Base-by-base conservation (phyloP, 2,113 vertebrate species). In the Xenus cinereus region DNA sequence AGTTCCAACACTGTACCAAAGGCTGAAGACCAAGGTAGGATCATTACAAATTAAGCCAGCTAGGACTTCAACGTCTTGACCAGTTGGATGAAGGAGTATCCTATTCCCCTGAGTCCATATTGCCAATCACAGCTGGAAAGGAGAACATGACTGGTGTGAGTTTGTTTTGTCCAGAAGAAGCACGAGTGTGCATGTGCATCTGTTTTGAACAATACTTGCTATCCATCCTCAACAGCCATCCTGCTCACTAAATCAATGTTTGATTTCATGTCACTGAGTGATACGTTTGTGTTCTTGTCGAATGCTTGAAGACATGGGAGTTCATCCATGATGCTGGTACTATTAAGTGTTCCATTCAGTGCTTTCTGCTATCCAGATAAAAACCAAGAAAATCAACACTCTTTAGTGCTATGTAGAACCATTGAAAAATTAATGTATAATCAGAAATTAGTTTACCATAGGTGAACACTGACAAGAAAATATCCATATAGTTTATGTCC, bases 161-260 rank as follows among this genome's bases (percentile, higher is more conserved):
- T 45, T 66, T 66, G 30, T 21, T 69, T 56, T 63, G 27, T 46
- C 24, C 41, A 73, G 33, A 76, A 53, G 6, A 15, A 17, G 6
- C 10, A 57, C 0, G 1, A 89, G 9, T 1, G 3, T 3, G 2
- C 5, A 11, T 28, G 6, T 19, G 4, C 7, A 1, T 23, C 24
- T 67, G 12, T 81, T 17, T 54, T 77, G 27, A 78, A 73, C 9
- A 53, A 23, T 68, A 48, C 27, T 53, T 54, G 4, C 8, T 35
- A 22, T 66, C n/a, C 9, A 54, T 4, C 10, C 24, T 5, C 27
- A 66, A 30, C 8, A 69, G 8, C 30, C 28, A 60, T 23, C 6
- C 10, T 16, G 3, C 32, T 66, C 16, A 51, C 19, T 46, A n/a
- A 80, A 62, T 4, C 6, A 35, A 20, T 56, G 8, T 27, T 79